Conservation (phyloP, 2,888 invertebrate genomes). For the Eurytoma californica region DNA sequence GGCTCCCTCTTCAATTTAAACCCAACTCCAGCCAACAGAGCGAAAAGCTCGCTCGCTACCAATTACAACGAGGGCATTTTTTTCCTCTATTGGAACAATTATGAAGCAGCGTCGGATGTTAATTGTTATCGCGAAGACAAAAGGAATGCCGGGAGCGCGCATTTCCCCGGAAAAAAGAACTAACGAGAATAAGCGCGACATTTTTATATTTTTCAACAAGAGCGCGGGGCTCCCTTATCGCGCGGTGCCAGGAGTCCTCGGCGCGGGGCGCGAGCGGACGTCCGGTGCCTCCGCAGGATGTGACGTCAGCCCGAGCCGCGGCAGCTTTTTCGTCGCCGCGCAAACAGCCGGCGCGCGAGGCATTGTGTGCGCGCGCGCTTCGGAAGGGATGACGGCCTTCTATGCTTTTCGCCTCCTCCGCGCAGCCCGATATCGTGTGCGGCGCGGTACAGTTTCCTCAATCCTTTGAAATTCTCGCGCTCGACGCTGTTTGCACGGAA, state of each 20-base stretch:
- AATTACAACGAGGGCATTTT: too few species aligned
- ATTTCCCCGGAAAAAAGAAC: background rate
- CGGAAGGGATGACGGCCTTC: too few species aligned
- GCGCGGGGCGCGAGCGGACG: slow-evolving; percentile 67
- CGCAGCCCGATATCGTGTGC: too few species aligned
- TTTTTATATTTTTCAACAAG: slow-evolving; percentile 31
- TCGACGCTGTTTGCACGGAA: too few species aligned
- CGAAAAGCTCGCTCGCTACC: too few species aligned
- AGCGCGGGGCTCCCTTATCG: slow-evolving; percentile 69
- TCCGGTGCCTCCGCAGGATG: slow-evolving; percentile 72
- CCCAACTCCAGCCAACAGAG: too few species aligned
- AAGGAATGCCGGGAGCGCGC: background rate
- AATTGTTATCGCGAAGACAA: background rate
- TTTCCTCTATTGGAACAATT: too few species aligned
- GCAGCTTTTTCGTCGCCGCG: slow-evolving; percentile 50
- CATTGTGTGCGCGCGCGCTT: background rate
- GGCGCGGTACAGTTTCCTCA: too few species aligned
- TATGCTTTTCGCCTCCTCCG: too few species aligned
- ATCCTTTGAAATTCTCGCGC: too few species aligned
- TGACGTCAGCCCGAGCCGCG: slow-evolving; percentile 67
- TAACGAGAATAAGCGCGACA: background rate
- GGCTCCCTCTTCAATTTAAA: too few species aligned
- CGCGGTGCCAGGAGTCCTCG: slow-evolving; percentile 69
- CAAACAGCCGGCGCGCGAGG: slow-evolving; percentile 59
- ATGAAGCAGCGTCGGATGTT: too few species aligned